These are phyloP conservation scores for Carapus acus DNA, from an alignment of 2,797 vertebrate species.

Conservation along the genomic window DNA sequence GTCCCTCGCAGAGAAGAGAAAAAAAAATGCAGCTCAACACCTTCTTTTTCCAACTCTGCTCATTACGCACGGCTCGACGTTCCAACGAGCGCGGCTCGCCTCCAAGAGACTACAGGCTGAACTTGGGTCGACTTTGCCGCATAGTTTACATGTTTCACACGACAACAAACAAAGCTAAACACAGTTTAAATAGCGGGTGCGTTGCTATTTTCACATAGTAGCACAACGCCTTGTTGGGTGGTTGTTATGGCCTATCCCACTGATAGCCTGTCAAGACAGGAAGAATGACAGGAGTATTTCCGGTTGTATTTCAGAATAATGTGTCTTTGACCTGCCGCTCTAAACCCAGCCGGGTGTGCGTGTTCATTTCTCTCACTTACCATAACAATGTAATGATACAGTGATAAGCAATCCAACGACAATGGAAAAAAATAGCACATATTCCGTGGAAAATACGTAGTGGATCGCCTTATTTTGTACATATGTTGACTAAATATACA, in stretches of 20 bases:
- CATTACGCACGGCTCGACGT: conserved; percentile 70
- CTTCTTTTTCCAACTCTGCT: conserved; percentile 73
- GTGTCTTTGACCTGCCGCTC: too few relatives aligned
- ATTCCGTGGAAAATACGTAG: too few relatives aligned
- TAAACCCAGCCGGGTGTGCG: too few relatives aligned
- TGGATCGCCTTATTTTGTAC: too few relatives aligned
- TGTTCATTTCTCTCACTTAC: too few relatives aligned
- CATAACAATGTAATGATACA: too few relatives aligned
- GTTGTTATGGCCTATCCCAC: conserved; percentile 70
- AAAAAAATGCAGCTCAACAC: conserved; percentile 69
- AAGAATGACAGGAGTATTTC: not conserved
- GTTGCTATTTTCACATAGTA: conserved; percentile 63
- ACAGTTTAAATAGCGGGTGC: conserved; percentile 50
- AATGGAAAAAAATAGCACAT: too few relatives aligned
- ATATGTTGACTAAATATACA: too few relatives aligned
- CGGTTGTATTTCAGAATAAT: conserved; percentile 45
- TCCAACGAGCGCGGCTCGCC: conserved; percentile 46
- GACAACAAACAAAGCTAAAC: conserved; percentile 42
- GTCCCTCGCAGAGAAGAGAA: conserved; percentile 53
- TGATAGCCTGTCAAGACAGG: conserved; percentile 25
- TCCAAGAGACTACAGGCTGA: conserved; percentile 15
- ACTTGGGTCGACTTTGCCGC: conserved; percentile 58
- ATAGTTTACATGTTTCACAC: conserved; percentile 25
- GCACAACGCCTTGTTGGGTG: conserved; percentile 67
- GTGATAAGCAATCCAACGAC: too few relatives aligned